Base-by-base conservation (phyloP, 2,113 vertebrate genomes). In the Anoura caudifer region DNA sequence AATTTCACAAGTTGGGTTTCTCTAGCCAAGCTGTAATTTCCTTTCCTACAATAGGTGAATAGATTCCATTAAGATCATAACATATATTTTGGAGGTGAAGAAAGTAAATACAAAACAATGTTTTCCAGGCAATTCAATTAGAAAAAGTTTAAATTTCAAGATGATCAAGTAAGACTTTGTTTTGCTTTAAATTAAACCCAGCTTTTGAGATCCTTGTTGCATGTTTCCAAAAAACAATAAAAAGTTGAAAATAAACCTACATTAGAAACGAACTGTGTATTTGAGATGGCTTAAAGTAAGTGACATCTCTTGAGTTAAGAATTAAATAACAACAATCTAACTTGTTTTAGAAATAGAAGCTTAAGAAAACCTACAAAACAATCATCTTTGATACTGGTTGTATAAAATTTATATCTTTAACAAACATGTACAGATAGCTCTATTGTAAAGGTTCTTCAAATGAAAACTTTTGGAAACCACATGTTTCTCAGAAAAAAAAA, bases 11-110 rank as follows among this genome's bases (percentile, higher is more conserved):
- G 73, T 75, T 73, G 77, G 77, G 22, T 75, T 90, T 96, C 96
- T 97, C 79, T 77, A 93, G 72, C 65, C 85, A 90, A 97, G 73
- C 61, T 98, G 95, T 67, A 69, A 98, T 85, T 98, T 97, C 26
- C 90, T 91, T 76, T 65, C 83, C 56, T 75, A 80, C 59, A 90
- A 73, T 43, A 85, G 22, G 52, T 76, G 63, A 63, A 28, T 59
- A 87, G 22, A 84, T 50, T 80, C 45, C 38, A 85, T 59, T 80
- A 77, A 81, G 16, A 47, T 22, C 54, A 80, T 59, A 26, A 59
- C 24, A 59, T 86, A 80, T 54, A 75, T n/a, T 36, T 86, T 36
- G 47, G 22, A 69, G 22, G 56, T 59, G 85, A 80, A 85, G 47
- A 19, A 75, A 89, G 24, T 43, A 86, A 67, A 14, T 54, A 81